These are phyloP conservation scores for Neolamprologus devosi DNA, from an alignment of 2,113 vertebrate genomes.

Conservation along the genomic window DNA sequence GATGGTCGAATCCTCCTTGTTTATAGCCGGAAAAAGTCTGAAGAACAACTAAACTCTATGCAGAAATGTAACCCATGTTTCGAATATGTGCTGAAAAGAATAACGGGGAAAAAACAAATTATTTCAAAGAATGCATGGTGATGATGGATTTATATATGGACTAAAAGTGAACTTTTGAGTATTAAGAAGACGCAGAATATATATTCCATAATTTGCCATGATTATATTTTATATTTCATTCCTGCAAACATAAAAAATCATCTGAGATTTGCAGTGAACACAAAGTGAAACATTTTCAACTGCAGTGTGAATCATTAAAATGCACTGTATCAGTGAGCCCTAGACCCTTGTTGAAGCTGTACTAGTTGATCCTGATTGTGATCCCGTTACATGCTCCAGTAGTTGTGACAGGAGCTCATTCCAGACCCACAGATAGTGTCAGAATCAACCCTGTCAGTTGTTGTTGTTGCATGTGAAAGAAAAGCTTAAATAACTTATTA, in stretches of 20 bases:
- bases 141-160: neutral
- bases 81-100: conserved; percentile 44
- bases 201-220: neutral
- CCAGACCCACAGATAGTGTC: conserved; percentile 63
- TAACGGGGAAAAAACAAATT: neutral
- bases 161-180: neutral
- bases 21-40: neutral
- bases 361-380: conserved; percentile 52
- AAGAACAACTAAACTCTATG: conserved; percentile 36
- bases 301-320: neutral
- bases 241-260: neutral
- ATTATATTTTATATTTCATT: neutral
- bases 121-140: neutral
- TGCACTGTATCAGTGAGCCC: conserved; percentile 66
- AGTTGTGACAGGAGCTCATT: conserved; percentile 61
- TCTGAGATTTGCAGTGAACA: neutral
- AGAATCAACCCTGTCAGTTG: conserved; percentile 64
- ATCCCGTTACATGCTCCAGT: conserved; percentile 30
- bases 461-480: conserved; percentile 48
- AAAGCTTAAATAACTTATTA: neutral
- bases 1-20: conserved; percentile 53
- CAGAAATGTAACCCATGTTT: neutral
- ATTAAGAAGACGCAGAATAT: neutral
- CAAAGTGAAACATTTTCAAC: neutral
- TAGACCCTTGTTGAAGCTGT: conserved; percentile 63